Evolutionary conservation across 2,797 vertebrate genomes (phyloP).

Genomic region (Phalanger gymnotis): DNA sequence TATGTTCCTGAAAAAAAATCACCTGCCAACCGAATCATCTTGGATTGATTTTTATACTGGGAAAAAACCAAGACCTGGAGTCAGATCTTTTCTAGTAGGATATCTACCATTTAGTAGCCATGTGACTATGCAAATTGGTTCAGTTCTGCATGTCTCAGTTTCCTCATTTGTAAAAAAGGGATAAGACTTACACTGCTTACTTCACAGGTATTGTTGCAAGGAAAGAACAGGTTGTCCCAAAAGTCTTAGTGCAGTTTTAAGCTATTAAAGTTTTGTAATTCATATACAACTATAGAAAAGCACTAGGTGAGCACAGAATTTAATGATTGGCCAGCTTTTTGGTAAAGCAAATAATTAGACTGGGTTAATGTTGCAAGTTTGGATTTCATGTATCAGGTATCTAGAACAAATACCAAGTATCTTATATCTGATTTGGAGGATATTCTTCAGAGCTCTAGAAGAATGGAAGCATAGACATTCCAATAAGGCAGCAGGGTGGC

Average conservation of each 20-base stretch:
- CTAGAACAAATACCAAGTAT: neutral
- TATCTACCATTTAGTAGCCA: neutral
- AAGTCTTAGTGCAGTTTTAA: neutral
- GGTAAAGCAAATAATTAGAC: too few relatives aligned
- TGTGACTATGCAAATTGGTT: neutral
- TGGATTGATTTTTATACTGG: neutral
- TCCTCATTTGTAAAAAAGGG: neutral
- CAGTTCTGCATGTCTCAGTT: neutral
- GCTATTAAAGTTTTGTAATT: neutral
- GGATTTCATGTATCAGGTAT: neutral
- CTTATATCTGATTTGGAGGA: neutral
- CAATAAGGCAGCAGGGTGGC: neutral
- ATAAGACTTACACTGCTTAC: neutral
- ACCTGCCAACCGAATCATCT: neutral
- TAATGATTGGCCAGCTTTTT: neutral
- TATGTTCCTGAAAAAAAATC: neutral
- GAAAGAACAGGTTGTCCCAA: neutral
- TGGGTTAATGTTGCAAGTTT: neutral
- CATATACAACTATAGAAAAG: too few relatives aligned
- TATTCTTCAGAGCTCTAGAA: neutral
- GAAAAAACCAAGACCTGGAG: neutral
- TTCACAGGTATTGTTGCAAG: neutral
- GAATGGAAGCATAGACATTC: neutral
- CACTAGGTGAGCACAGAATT: neutral
- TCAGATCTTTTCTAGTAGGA: too few relatives aligned